Conservation (phyloP, 2,797 vertebrate genomes). For the Gymnoscopelus braueri region DNA sequence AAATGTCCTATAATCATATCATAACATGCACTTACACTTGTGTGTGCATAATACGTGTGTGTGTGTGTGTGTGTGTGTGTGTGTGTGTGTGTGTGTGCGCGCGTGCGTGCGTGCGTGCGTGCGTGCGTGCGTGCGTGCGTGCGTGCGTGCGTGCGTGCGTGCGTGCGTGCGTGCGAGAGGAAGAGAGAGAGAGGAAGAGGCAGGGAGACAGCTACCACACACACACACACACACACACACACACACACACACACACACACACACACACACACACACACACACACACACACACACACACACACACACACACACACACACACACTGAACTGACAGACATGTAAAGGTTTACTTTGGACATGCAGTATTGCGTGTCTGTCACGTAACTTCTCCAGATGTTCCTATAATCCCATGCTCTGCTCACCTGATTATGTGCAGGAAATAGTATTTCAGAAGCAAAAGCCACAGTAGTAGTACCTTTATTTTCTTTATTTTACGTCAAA, state of each 20-base stretch:
- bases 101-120: no score
- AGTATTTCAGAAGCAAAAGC: slow-evolving; percentile 25
- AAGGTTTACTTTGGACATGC: slow-evolving; percentile 18
- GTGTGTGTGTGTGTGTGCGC: no score
- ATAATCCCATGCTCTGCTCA: slow-evolving; percentile 29
- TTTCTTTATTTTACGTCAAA: slow-evolving; percentile 40
- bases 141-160: slow-evolving; percentile 16
- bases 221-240: no score
- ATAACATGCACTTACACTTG: no score
- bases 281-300: no score
- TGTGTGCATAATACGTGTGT: no score
- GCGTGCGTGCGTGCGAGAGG: slow-evolving; percentile 15
- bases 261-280: no score
- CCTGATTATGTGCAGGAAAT: slow-evolving; percentile 32
- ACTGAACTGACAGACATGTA: neutral
- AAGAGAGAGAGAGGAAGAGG: slow-evolving; percentile 10
- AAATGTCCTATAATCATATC: no score
- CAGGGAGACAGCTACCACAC: no score
- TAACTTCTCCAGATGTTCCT: slow-evolving; percentile 38
- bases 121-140: slow-evolving; percentile 23
- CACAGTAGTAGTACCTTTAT: neutral
- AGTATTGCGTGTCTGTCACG: slow-evolving; percentile 18
- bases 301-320: no score
- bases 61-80: no score
- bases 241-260: no score